Conservation (phyloP, 2,797 vertebrate genomes). For the Bovichtus variegatus region DNA sequence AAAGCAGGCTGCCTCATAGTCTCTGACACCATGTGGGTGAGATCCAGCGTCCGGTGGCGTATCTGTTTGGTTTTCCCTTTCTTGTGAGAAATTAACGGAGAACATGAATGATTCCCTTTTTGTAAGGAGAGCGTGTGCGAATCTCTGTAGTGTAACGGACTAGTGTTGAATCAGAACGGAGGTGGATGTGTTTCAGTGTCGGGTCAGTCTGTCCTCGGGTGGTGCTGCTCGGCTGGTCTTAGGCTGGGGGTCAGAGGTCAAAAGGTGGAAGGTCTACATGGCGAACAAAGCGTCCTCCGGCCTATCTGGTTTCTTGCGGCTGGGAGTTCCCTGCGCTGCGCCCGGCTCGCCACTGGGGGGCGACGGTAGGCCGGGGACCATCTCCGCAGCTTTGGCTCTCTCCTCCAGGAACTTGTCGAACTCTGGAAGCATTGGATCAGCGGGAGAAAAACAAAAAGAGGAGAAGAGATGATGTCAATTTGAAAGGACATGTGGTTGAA, state of each 20-base stretch:
- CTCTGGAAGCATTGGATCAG: conserved; percentile 81
- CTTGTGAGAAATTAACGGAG: conserved; percentile 11
- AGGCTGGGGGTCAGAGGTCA: conserved; percentile 41
- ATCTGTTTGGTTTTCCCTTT: conserved; percentile 25
- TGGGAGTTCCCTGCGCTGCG: conserved; percentile 72
- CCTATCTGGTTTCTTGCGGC: conserved; percentile 90
- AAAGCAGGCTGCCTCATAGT: conserved; percentile 30
- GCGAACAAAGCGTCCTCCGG: conserved; percentile 93
- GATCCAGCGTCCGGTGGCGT: conserved; percentile 8
- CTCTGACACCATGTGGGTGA: conserved; percentile 24
- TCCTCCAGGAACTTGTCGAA: conserved; percentile 99
- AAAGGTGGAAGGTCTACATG: conserved; percentile 78
- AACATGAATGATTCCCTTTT: conserved; percentile 35
- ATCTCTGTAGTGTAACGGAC: conserved; percentile 44
- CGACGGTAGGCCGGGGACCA: conserved; percentile 89
- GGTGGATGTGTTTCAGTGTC: conserved; percentile 51
- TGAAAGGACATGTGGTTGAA: no score
- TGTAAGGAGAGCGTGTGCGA: conserved; percentile 20
- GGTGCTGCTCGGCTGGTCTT: conserved; percentile 57
- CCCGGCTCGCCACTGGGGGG: conserved; percentile 87
- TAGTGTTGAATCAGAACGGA: conserved; percentile 23
- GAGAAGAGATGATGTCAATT: background rate
- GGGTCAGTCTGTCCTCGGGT: conserved; percentile 55
- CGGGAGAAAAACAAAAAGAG: background rate
- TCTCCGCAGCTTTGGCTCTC: conserved; percentile 96